Conservation (phyloP, 2,113 vertebrate species). For the Apus apus region DNA sequence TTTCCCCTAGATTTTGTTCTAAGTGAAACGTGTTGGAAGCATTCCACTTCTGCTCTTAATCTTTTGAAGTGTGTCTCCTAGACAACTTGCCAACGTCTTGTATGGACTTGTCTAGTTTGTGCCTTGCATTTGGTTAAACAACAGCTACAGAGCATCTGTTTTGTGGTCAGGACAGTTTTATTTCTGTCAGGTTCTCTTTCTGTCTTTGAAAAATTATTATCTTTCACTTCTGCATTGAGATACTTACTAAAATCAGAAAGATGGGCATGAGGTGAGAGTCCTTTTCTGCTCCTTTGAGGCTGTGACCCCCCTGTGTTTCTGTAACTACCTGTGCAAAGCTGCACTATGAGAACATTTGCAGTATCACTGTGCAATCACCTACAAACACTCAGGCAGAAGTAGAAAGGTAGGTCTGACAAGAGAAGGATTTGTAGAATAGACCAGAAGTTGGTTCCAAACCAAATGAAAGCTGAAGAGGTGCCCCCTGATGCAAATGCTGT, state of each 20-base stretch:
- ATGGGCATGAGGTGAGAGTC: not conserved
- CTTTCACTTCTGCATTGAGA: slow-evolving; percentile 58
- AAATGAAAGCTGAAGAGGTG: not conserved
- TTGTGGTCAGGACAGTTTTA: slow-evolving; percentile 17
- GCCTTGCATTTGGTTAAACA: not conserved
- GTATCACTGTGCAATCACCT: not conserved
- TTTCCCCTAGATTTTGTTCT: not conserved
- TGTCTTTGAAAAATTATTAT: not conserved
- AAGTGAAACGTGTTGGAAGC: not conserved
- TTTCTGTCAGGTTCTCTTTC: slow-evolving; percentile 17
- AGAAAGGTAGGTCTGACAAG: not conserved
- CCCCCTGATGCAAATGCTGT: not conserved
- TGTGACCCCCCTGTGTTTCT: not conserved
- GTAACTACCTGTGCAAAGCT: not conserved
- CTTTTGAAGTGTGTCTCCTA: not conserved
- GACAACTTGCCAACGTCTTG: not conserved
- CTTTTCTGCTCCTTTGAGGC: not conserved
- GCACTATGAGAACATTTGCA: not conserved
- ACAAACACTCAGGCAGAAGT: not conserved
- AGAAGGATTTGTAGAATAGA: not conserved
- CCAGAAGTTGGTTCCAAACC: not conserved
- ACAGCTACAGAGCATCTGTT: not conserved
- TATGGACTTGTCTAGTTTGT: not conserved
- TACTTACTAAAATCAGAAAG: slow-evolving; percentile 12
- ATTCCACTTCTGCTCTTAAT: not conserved